phyloP scores from a whole-genome alignment of 2,797 vertebrate species.

The Silurus aristotelis region DNA sequence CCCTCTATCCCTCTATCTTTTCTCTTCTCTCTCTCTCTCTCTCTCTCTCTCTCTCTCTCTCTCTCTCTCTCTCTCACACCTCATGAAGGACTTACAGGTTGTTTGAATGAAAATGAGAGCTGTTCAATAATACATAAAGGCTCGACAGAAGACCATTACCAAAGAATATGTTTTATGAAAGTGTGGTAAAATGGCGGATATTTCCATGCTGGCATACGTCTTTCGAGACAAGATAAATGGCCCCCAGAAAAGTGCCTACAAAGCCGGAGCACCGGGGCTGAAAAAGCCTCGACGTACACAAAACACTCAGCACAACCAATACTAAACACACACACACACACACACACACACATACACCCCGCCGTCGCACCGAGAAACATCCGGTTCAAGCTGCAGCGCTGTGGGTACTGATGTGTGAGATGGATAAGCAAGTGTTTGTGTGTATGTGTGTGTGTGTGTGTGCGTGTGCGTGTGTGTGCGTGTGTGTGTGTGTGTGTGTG shows the following conservation, averaged over 20 bases:
- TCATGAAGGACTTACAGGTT: conserved; percentile 69
- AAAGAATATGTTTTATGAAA: conserved; percentile 78
- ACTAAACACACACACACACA: conserved; percentile 3
- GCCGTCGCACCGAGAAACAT: background rate
- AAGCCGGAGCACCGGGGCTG: conserved; percentile 60
- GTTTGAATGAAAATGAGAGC: conserved; percentile 78
- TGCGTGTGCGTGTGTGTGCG: background rate
- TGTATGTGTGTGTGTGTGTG: background rate
- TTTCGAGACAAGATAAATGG: conserved; percentile 73
- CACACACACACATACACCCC: background rate
- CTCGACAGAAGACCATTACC: conserved; percentile 71
- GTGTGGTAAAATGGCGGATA: conserved; percentile 68
- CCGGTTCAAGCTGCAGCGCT: background rate
- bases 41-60: conserved; percentile 41
- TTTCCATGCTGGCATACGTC: conserved; percentile 68
- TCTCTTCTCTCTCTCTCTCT: conserved; percentile 36
- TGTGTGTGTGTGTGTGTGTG: background rate
- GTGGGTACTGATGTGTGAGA: conserved; percentile 3
- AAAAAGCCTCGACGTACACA: conserved; percentile 44
- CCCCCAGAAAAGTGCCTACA: conserved; percentile 66
- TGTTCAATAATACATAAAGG: conserved; percentile 78
- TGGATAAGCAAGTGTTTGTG: background rate
- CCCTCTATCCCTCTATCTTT: too few species aligned
- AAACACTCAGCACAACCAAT: conserved; percentile 33
- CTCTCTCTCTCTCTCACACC: conserved; percentile 32